These are phyloP conservation scores for Nipponia nippon DNA, from an alignment of 2,113 vertebrate species.

Conservation along the genomic window DNA sequence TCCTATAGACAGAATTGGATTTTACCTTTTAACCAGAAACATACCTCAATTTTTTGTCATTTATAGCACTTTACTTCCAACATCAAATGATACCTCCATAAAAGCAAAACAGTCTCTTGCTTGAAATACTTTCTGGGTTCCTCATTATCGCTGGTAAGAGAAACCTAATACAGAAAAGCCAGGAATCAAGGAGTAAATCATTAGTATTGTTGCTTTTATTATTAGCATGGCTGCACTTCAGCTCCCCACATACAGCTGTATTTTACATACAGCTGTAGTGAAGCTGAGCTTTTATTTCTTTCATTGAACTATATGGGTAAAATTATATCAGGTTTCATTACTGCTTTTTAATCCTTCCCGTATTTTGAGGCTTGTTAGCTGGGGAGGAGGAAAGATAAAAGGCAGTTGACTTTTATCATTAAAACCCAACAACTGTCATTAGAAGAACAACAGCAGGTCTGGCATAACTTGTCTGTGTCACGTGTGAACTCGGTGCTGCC, in stretches of 20 bases:
- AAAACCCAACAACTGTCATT: constrained; percentile 35
- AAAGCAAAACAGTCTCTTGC: constrained; percentile 8
- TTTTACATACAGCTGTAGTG: not conserved
- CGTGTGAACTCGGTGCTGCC: not conserved
- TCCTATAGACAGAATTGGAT: not conserved
- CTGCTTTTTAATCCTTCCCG: not conserved
- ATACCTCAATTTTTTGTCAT: not conserved
- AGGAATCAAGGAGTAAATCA: not conserved
- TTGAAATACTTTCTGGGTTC: not conserved
- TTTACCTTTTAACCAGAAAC: constrained; percentile 1
- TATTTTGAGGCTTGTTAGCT: not conserved
- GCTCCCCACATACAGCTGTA: not conserved
- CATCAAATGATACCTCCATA: not conserved
- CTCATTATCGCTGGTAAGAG: not conserved
- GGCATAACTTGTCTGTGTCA: not conserved
- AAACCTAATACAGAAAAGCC: not conserved
- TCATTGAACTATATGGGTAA: not conserved
- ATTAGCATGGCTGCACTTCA: not conserved
- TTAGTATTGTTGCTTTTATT: not conserved
- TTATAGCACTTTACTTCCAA: constrained; percentile 39
- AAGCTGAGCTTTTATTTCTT: not conserved
- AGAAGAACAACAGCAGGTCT: constrained; percentile 35
- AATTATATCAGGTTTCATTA: not conserved
- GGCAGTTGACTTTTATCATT: not conserved
- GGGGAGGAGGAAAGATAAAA: constrained; percentile 7